These are phyloP conservation scores for Dissostichus mawsoni DNA, from an alignment of 2,113 vertebrate species.

Conservation along the genomic window DNA sequence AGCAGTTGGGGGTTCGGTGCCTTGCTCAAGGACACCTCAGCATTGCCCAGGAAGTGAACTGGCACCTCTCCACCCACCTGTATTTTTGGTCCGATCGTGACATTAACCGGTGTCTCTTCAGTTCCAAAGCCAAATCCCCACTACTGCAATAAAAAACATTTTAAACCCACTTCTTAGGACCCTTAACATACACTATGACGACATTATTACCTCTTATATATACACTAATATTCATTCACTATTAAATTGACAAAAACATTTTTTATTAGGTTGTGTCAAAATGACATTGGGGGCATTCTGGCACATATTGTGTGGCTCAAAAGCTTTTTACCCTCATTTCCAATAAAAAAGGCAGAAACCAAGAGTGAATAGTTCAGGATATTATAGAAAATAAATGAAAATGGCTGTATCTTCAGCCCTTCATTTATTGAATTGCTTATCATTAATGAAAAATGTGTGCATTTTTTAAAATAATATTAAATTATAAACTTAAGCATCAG, in stretches of 20 bases:
- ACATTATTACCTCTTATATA: background rate
- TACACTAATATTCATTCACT: background rate
- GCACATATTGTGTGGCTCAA: background rate
- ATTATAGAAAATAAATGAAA: conserved; percentile 30
- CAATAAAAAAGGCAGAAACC: conserved; percentile 25
- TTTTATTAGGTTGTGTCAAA: background rate
- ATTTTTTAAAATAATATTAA: background rate
- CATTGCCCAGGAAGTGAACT: too few relatives aligned
- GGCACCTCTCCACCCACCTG: too few relatives aligned
- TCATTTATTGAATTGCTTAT: conserved; percentile 26
- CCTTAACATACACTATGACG: background rate
- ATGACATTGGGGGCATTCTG: background rate
- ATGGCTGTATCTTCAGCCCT: background rate
- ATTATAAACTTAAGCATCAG: background rate
- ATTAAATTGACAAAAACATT: conserved; percentile 17
- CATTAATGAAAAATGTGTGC: conserved; percentile 19
- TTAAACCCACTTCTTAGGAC: too few relatives aligned
- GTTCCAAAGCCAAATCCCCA: too few relatives aligned
- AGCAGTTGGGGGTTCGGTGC: too few relatives aligned
- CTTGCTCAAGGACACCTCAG: too few relatives aligned
- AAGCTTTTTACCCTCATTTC: conserved; percentile 16
- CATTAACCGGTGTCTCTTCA: too few relatives aligned
- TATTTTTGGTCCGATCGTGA: too few relatives aligned
- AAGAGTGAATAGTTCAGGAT: conserved; percentile 12
- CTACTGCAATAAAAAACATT: too few relatives aligned